A percentile compares a stretch with the other conserved stretches of the same genome.
Evolutionary conservation across 2,113 vertebrate genomes (phyloP).

Genomic region (Oryctolagus cuniculus): DNA sequence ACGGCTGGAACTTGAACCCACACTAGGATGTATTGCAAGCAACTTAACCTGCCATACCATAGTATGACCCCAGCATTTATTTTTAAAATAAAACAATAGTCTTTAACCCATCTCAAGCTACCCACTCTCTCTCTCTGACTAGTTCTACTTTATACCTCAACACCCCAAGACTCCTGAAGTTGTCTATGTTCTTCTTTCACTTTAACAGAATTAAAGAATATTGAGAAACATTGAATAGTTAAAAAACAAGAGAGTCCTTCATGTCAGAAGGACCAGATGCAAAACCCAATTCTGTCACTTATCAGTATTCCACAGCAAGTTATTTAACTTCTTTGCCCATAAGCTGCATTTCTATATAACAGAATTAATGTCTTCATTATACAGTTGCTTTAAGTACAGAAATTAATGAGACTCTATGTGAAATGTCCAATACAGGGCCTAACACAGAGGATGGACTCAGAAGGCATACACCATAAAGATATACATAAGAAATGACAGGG

Average conservation of each 20-base stretch:
- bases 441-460: constrained; percentile 5
- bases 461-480: neutral
- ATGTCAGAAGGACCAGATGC: neutral
- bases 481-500: neutral
- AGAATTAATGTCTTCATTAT: neutral
- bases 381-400: neutral
- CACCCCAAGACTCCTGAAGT: neutral
- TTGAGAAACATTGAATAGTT: neutral
- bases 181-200: neutral
- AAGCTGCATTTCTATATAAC: neutral
- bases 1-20: no score
- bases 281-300: neutral
- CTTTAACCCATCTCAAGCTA: neutral
- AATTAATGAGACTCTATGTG: neutral
- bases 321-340: constrained; percentile 1
- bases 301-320: neutral
- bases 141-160: neutral
- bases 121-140: neutral
- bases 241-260: neutral
- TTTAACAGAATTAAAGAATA: neutral
- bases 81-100: constrained; percentile 21
- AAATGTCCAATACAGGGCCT: neutral
- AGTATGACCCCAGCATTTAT: neutral
- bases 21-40: no score
- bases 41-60: no score